phyloP scores from a whole-genome alignment of 2,888 invertebrate species.

The Hirtodrosophila duncani region DNA sequence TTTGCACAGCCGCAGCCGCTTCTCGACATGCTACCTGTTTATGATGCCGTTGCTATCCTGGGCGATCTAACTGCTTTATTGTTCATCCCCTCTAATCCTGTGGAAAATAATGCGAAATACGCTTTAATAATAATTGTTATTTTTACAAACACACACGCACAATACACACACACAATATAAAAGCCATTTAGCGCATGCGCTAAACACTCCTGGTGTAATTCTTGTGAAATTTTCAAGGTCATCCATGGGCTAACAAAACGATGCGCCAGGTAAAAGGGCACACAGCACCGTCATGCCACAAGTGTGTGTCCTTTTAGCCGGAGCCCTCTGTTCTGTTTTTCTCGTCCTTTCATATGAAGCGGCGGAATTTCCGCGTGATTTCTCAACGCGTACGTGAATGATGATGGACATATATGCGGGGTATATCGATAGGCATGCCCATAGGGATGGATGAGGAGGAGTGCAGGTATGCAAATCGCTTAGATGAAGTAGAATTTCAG shows the following conservation, averaged over 20 bases:
- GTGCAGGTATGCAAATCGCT: constrained; percentile 61
- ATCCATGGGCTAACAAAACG: constrained; percentile 47
- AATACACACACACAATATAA: constrained; percentile 60
- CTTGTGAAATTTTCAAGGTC: constrained; percentile 67
- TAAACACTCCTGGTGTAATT: constrained; percentile 62
- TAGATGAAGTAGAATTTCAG: constrained; percentile 52
- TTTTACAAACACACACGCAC: constrained; percentile 48
- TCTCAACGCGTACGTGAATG: constrained; percentile 62
- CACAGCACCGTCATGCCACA: too few species aligned
- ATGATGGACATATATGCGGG: too few species aligned
- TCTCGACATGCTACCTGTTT: constrained; percentile 3
- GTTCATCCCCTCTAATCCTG: constrained; percentile 64
- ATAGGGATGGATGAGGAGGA: constrained; percentile 8
- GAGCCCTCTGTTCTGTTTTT: constrained; percentile 14
- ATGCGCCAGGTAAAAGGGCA: constrained; percentile 51
- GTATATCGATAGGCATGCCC: too few species aligned
- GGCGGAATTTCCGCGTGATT: constrained; percentile 68
- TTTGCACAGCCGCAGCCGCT: constrained; percentile 21
- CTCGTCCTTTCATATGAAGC: constrained; percentile 58
- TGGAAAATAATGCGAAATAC: constrained; percentile 73
- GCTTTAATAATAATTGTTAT: constrained; percentile 72
- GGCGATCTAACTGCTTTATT: constrained; percentile 64
- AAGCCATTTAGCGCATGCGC: constrained; percentile 72
- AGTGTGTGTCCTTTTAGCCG: constrained; percentile 26
- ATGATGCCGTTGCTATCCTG: constrained; percentile 4